Base-by-base conservation (phyloP, 2,113 vertebrate genomes). In the Thalassarche chlororhynchos region DNA sequence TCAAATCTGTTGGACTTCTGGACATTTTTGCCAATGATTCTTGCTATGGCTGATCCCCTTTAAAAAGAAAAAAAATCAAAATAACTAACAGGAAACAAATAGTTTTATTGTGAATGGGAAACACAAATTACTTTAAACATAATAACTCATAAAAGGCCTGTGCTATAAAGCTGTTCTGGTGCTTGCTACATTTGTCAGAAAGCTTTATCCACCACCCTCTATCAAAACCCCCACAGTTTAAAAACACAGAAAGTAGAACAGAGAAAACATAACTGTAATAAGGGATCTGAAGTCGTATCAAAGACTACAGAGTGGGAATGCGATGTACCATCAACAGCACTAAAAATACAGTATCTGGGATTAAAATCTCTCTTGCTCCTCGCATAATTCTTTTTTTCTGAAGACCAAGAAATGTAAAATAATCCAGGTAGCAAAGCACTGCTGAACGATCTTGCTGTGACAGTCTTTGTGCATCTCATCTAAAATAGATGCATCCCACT, bases 11-110 rank as follows among this genome's bases (percentile, higher is more conserved):
- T 98, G 34, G 98, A 98, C 1, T 94, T 96, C 71, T 98, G 98
- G 54, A 98, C 98, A 98, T 99, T 99, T 74, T 94, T 90, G 16
- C 99, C 99, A 77, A 99, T 87, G 65, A 99, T 99, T 96, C 98
- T 99, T 86, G 99, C 98, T 75, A 99, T 99, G 42, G 98, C 98
- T 17, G 98, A 98, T 44, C 98, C 99, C 98, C 99, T 99, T 95
- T 14, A 46, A 83, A 85, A 72, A 49, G 44, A 57, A 79, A 26
- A 26, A 38, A n/a, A 49, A 29, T 3, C 3, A 2, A 61, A 61
- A 38, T 38, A 38, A 84, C 17, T 47, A 24, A 57, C 21, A 75
- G 26, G 36, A 34, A 26, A 28, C 77, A 81, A 84, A 21, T 19
- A 74, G 23, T 74, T 92, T 77, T 51, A 24, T 81, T 72, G 21